Conservation (phyloP, 2,797 vertebrate species). For the Cynopterus sphinx region DNA sequence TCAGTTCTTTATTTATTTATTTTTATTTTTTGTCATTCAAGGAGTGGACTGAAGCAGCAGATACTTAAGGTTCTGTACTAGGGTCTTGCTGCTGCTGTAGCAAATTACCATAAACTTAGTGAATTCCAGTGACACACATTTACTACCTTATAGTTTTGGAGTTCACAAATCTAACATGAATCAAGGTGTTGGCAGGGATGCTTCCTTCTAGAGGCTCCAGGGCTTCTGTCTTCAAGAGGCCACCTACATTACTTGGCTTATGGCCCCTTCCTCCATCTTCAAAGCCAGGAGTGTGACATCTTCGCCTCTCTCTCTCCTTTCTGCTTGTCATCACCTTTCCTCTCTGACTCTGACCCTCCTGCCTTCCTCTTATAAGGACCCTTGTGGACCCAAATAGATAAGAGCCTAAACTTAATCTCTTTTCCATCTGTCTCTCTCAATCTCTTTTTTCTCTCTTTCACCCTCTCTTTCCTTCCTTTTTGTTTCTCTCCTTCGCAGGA, state of each 20-base stretch:
- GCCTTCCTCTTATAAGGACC: not conserved
- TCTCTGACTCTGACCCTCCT: not conserved
- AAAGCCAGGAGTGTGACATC: rapidly evolving
- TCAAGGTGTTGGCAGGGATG: rapidly evolving
- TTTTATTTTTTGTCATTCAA: not conserved
- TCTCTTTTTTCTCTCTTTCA: not conserved
- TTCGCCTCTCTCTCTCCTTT: not conserved
- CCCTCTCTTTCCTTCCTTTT: rapidly evolving
- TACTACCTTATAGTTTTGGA: not conserved
- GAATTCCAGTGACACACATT: too few species aligned
- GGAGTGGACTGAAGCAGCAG: not conserved
- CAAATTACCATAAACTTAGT: rapidly evolving
- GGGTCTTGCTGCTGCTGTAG: not conserved
- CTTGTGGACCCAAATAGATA: not conserved
- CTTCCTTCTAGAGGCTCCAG: not conserved
- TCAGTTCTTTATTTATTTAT: not conserved
- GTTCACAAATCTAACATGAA: rapidly evolving
- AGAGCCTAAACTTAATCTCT: not conserved
- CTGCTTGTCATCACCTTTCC: not conserved
- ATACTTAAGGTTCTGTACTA: too few species aligned
- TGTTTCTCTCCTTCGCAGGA: not conserved
- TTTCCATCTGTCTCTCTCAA: not conserved
- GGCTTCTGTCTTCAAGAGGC: not conserved
- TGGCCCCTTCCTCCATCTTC: not conserved
- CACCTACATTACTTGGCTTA: rapidly evolving